phyloP scores from a whole-genome alignment of 2,888 invertebrate species.

The Eupsilia transversa region DNA sequence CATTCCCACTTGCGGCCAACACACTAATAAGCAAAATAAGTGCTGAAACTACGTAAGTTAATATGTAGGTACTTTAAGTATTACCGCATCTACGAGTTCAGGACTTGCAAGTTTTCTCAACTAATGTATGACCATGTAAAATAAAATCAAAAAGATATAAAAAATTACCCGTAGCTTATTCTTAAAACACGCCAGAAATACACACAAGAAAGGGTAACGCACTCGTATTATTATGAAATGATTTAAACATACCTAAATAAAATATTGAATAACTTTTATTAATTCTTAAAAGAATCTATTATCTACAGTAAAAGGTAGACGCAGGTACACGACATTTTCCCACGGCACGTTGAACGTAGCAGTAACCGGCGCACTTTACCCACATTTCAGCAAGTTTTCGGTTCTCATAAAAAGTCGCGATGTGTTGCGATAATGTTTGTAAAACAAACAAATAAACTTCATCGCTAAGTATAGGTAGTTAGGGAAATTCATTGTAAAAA shows the following conservation, averaged over 20 bases:
- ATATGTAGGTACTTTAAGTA: neutral
- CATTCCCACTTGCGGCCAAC: conserved; percentile 10
- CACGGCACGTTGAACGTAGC: conserved; percentile 42
- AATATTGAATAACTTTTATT: conserved; percentile 13
- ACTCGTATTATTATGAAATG: neutral
- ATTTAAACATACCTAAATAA: neutral
- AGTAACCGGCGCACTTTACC: conserved; percentile 32
- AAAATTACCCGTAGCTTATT: neutral
- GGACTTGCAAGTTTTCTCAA: neutral
- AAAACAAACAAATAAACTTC: conserved; percentile 35
- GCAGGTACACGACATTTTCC: conserved; percentile 23
- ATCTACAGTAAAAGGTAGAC: conserved; percentile 1
- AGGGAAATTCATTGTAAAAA: neutral
- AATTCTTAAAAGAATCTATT: conserved; percentile 16
- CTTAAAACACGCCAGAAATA: neutral
- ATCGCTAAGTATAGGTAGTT: neutral
- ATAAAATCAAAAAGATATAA: neutral
- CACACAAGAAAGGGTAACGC: neutral
- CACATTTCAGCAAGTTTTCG: conserved; percentile 38
- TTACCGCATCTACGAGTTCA: neutral
- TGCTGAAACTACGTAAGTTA: neutral
- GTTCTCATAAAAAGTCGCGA: conserved; percentile 37
- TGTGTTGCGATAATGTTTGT: conserved; percentile 30
- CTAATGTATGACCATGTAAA: neutral
- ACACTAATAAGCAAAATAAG: neutral